These are phyloP conservation scores for Spatulosminthurus flaviceps DNA, from an alignment of 2,888 invertebrate genomes.

Conservation along the genomic window DNA sequence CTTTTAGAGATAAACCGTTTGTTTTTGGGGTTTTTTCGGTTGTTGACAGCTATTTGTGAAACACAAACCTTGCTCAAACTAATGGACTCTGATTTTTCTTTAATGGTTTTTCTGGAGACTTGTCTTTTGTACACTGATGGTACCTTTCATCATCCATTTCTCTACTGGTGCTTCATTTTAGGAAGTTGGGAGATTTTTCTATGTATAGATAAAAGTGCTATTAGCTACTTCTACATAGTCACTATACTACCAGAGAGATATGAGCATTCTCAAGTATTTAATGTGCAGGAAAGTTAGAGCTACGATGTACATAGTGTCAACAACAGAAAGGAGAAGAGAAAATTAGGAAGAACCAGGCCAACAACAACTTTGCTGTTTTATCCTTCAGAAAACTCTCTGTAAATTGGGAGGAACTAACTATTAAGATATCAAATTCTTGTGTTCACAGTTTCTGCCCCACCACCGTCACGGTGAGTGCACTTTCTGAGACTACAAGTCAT, in stretches of 20 bases:
- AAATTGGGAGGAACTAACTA: conserved; percentile 14
- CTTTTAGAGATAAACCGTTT: neutral
- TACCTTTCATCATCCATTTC: neutral
- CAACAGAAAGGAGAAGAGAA: neutral
- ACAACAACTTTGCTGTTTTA: neutral
- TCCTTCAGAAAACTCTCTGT: neutral
- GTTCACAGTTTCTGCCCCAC: conserved; percentile 9
- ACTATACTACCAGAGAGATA: no score
- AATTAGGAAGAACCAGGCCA: neutral
- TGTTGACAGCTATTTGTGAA: conserved; percentile 43
- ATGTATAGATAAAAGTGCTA: no score
- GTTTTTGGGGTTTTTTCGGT: conserved; percentile 14
- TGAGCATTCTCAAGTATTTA: no score
- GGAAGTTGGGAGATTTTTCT: no score
- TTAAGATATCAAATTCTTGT: conserved; percentile 12
- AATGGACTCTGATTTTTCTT: conserved; percentile 35
- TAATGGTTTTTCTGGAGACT: neutral
- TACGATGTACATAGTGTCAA: neutral
- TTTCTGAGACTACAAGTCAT: neutral
- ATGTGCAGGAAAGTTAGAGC: no score
- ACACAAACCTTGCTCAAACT: conserved; percentile 36
- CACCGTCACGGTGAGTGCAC: neutral
- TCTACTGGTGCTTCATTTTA: no score
- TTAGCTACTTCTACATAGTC: no score
- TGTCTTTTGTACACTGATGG: neutral